Base-by-base conservation (phyloP, 2,113 vertebrate genomes). In the Barnardius zonarius region DNA sequence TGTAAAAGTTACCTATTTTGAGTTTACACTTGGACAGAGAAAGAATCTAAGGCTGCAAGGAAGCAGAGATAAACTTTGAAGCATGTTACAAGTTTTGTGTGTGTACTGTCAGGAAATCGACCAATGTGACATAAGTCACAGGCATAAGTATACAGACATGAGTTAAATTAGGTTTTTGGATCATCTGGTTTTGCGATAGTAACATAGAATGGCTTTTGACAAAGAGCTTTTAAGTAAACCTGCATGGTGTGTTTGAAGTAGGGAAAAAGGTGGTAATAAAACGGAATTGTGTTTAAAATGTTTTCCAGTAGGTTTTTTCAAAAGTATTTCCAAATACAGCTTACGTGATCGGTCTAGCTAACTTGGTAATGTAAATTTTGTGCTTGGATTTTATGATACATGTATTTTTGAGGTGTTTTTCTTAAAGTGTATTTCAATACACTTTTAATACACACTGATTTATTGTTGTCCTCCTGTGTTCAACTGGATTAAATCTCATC, bases 211-310 rank as follows among this genome's bases (percentile, higher is more conserved):
- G 35, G 4, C 24, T 37, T n/a, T 64, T 33, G 20, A 1, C 51
- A 78, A 51, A 90, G 68, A 23, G 0, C 8, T 46, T 46, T 37
- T 33, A 31, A 33, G 20, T 57, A 44, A 88, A 88, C 44, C 10
- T 48, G 10, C 7, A 9, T 0, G 0, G 2, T 43, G 1, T 43
- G 11, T 70, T 86, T 70, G 25, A 81, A 81, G 35, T 78, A 51
- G 35, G 43, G 5, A 46, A 51, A 52, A 76, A 76, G 37, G 7
- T 0, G 0, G 31, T 51, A 41, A 66, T 61, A 48, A 88, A 62
- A 62, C 39, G 4, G 64, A 13, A 25, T 3, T 30, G 7, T 27
- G 18, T 73, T 61, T 14, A 88, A 66, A 72, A 64, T 20, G 2
- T 48, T 61, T 87, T 81, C 23, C 5, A 2, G 8, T 31, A 24